Evolutionary conservation across 2,888 invertebrate species (phyloP).

Genomic region (Sinhomidia bicolor): DNA sequence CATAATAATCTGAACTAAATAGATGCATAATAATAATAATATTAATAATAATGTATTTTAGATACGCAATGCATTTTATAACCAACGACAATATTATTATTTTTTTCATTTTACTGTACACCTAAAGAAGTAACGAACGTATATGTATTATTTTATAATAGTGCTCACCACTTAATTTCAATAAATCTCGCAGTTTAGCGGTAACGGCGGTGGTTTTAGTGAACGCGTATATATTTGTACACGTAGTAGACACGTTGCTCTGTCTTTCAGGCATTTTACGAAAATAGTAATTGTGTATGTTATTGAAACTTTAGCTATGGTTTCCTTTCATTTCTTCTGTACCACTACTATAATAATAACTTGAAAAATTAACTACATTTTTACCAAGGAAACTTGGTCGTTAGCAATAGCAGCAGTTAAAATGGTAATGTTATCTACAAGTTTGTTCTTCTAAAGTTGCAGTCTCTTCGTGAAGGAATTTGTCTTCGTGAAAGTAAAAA

Average conservation of each 20-base stretch:
- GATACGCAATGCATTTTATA: too few species aligned
- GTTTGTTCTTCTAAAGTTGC: neutral
- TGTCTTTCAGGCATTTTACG: too few species aligned
- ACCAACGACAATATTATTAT: neutral
- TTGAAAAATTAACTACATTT: neutral
- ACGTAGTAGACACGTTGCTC: too few species aligned
- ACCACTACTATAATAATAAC: too few species aligned
- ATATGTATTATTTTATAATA: neutral
- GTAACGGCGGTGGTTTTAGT: slow-evolving; percentile 42
- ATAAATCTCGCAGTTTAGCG: slow-evolving; percentile 46
- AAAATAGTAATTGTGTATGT: neutral
- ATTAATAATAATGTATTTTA: too few species aligned
- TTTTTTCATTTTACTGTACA: neutral
- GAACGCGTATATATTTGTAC: too few species aligned
- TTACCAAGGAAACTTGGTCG: neutral
- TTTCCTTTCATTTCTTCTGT: slow-evolving; percentile 39
- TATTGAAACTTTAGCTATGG: slow-evolving; percentile 53
- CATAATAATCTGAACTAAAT: slow-evolving; percentile 8
- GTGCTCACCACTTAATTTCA: slow-evolving; percentile 51
- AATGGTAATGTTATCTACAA: neutral
- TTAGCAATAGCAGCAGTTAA: neutral
- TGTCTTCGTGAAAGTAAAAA: slow-evolving; percentile 63
- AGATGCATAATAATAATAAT: neutral
- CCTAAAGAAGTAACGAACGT: neutral
- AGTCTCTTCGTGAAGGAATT: slow-evolving; percentile 50